phyloP scores from a whole-genome alignment of 2,888 invertebrate genomes.

The Miltochrista miniata region DNA sequence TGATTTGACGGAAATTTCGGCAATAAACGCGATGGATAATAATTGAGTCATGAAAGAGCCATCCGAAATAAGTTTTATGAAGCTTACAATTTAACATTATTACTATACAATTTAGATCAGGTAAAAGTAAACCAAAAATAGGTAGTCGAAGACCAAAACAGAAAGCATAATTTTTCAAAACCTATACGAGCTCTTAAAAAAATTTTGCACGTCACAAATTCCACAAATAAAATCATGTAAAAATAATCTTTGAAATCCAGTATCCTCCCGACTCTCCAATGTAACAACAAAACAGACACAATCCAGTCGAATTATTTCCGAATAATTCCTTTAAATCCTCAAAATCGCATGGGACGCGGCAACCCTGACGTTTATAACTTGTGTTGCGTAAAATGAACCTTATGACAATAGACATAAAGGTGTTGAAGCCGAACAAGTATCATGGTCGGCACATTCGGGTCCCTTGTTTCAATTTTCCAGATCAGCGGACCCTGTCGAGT shows the following conservation, averaged over 20 bases:
- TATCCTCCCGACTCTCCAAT: constrained; percentile 3
- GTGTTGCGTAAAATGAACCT: constrained; percentile 10
- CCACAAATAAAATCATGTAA: not conserved
- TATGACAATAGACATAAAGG: not conserved
- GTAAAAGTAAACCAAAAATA: too few relatives aligned
- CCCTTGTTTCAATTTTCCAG: constrained; percentile 78
- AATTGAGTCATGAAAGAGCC: not conserved
- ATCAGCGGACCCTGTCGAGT: constrained; percentile 63
- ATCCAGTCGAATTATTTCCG: constrained; percentile 48
- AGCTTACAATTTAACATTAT: too few relatives aligned
- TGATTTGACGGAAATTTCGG: too few relatives aligned
- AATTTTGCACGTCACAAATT: too few relatives aligned
- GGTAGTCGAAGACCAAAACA: too few relatives aligned
- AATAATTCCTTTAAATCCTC: constrained; percentile 63
- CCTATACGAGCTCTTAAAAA: too few relatives aligned
- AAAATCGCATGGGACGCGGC: constrained; percentile 63
- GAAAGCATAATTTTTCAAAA: too few relatives aligned
- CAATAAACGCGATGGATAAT: not conserved
- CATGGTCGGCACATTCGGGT: constrained; percentile 15
- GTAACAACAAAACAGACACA: constrained; percentile 32
- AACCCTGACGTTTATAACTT: constrained; percentile 9
- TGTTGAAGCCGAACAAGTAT: constrained; percentile 5
- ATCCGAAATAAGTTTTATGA: too few relatives aligned
- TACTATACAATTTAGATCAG: too few relatives aligned
- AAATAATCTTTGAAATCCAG: not conserved